Base-by-base conservation (phyloP, 2,888 invertebrate genomes). In the Operophtera brumata region DNA sequence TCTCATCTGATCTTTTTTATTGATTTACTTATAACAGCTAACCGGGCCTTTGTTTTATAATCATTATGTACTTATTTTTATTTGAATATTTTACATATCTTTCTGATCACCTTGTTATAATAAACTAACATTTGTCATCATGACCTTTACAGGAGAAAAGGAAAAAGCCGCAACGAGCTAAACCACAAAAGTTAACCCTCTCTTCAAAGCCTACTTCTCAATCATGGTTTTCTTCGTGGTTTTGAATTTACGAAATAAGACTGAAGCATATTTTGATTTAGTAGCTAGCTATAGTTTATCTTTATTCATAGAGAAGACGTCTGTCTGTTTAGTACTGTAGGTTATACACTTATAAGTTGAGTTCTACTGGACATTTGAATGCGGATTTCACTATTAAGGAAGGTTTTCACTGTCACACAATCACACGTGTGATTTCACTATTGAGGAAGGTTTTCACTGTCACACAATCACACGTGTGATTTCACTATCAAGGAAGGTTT, bases 91-190 rank as follows among this genome's bases (percentile, higher is more conserved):
- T 20, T 20, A 20, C 4, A 3, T 20, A 20, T 4, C 4, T 20
- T 20, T 20, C 34, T 20, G 14, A n/a, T 28, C 37, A 14, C 41
- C 34, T 41, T 28, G 14, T 37, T 55, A 52, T 36, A 39, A 30
- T 35, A 26, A 43, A 47, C 46, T 60, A 56, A 56, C 52, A 50
- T 47, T 41, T 45, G 28, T 44, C 37, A 54, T 30, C 46, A 35
- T 42, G 25, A 51, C 47, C 57, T 78, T 84, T 86, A 14, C 86
- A 86, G 86, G 76, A 72, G 34, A 82, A 77, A 77, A 65, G 71
- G 74, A 81, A 72, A 71, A 69, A 64, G 58, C 45, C 71, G 50
- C 75, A 69, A 48, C 70, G 62, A n/a, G 47, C 35, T 68, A 61
- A 39, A 57, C 65, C 61, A 65, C 67, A 61, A 75, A 76, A 66